These are phyloP conservation scores for Sturnus vulgaris DNA, from an alignment of 2,113 vertebrate species.

Conservation along the genomic window DNA sequence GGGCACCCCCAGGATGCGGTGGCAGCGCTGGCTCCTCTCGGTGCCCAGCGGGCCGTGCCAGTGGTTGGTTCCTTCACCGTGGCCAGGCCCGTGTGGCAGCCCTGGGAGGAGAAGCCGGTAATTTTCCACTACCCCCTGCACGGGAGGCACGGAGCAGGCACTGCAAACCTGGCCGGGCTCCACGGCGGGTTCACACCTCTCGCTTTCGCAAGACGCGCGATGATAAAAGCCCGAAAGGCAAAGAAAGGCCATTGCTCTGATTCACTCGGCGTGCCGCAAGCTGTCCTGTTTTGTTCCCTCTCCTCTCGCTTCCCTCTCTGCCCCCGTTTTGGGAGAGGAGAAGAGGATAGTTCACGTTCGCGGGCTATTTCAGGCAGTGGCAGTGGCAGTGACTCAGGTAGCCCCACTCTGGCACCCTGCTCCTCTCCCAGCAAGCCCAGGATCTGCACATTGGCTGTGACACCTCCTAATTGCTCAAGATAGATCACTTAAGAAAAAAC, in stretches of 20 bases:
- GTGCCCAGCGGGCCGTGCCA: background rate
- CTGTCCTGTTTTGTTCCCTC: conserved; percentile 23
- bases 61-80: background rate
- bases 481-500: conserved; percentile 46
- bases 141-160: background rate
- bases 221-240: conserved; percentile 36
- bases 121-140: conserved; percentile 17
- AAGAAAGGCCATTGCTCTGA: conserved; percentile 41
- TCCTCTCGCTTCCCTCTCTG: background rate
- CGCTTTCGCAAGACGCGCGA: background rate
- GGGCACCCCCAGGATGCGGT: background rate
- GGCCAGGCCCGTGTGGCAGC: background rate
- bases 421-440: background rate
- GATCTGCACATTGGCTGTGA: background rate
- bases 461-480: conserved; percentile 55
- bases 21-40: accelerated
- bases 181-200: conserved; percentile 38
- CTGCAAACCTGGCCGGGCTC: conserved; percentile 36
- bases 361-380: background rate
- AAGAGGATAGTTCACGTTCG: background rate
- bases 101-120: background rate
- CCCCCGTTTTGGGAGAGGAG: background rate
- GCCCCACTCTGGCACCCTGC: background rate
- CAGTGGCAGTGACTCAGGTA: background rate
- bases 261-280: conserved; percentile 28